These are phyloP conservation scores for Ficedula albicollis DNA, from an alignment of 2,797 vertebrate species.

Conservation along the genomic window DNA sequence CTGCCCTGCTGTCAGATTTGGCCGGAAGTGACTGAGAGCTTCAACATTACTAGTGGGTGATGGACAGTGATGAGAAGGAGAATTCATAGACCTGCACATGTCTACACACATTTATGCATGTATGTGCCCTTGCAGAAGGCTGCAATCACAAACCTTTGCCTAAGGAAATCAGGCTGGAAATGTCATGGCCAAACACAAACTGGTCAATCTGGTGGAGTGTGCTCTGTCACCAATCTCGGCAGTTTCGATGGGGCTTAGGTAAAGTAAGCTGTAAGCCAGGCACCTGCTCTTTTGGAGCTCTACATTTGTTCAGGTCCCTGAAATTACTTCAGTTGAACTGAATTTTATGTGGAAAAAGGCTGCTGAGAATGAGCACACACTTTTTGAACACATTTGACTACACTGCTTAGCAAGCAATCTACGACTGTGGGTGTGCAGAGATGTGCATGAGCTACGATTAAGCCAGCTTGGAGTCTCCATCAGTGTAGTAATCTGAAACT, in stretches of 20 bases:
- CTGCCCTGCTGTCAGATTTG: background rate
- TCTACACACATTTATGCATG: background rate
- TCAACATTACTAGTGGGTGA: background rate
- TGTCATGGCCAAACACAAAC: background rate
- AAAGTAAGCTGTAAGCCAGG: background rate
- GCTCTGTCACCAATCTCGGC: background rate
- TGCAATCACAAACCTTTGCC: background rate
- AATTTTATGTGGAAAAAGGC: background rate
- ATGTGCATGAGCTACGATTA: background rate
- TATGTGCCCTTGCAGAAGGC: background rate
- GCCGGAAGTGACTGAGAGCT: background rate
- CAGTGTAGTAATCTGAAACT: background rate
- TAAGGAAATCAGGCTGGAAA: background rate
- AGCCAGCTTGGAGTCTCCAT: background rate
- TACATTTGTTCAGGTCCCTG: background rate
- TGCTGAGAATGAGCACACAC: background rate
- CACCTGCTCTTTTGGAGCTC: background rate
- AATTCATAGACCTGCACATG: background rate
- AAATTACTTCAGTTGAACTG: background rate
- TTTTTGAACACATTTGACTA: background rate
- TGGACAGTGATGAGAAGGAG: background rate
- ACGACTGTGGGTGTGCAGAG: fast-evolving
- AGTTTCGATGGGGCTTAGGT: background rate
- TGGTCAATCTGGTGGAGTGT: background rate
- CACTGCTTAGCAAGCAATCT: background rate